phyloP scores from a whole-genome alignment of 1,140 invertebrate genomes.

The Drosophila guanche region DNA sequence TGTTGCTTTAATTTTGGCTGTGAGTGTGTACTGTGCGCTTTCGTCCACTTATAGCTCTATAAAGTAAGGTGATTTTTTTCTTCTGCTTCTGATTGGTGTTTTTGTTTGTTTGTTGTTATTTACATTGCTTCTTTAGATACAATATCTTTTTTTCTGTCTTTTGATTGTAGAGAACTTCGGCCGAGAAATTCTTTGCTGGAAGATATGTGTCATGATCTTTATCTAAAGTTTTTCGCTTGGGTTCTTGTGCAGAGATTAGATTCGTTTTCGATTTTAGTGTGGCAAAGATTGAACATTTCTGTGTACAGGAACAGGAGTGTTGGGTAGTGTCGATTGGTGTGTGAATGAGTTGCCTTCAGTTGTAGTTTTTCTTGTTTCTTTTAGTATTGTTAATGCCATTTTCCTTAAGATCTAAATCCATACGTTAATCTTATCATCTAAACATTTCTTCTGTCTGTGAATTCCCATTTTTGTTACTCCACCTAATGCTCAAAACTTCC shows the following conservation, averaged over 20 bases:
- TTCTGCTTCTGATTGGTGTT: slow-evolving; percentile 43
- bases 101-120: slow-evolving; percentile 48
- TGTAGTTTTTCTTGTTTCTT: slow-evolving; percentile 51
- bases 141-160: slow-evolving; percentile 38
- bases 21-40: slow-evolving; percentile 19
- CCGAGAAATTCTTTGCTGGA: slow-evolving; percentile 45
- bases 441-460: neutral
- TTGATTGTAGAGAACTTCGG: slow-evolving; percentile 67
- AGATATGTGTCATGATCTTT: slow-evolving; percentile 77
- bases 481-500: no score
- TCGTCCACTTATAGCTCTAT: slow-evolving; percentile 70
- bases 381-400: slow-evolving; percentile 56
- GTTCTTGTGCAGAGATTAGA: slow-evolving; percentile 56
- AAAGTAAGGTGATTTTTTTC: slow-evolving; percentile 74
- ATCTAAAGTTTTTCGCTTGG: slow-evolving; percentile 54
- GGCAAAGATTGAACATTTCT: slow-evolving; percentile 56
- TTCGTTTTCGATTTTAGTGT: slow-evolving; percentile 41
- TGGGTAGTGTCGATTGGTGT: slow-evolving; percentile 32
- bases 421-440: slow-evolving; percentile 64
- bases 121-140: slow-evolving; percentile 63
- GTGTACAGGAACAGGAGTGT: neutral
- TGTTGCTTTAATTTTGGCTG: slow-evolving; percentile 12
- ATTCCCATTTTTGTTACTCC: no score
- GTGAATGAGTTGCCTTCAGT: slow-evolving; percentile 41
- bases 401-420: slow-evolving; percentile 39